phyloP scores from a whole-genome alignment of 2,888 invertebrate species.

The Camponotus fellah region DNA sequence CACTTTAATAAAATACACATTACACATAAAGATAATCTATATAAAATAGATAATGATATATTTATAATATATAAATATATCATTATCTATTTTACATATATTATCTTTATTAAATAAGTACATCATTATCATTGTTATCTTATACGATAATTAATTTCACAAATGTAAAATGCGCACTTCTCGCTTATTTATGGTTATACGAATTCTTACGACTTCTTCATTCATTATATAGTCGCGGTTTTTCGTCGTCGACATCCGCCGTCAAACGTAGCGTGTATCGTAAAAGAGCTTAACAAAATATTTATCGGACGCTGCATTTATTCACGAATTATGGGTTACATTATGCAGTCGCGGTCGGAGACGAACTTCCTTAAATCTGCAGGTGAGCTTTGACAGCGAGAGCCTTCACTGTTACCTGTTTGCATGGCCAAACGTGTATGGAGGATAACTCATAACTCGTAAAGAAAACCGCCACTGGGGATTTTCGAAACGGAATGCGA shows the following conservation, averaged over 20 bases:
- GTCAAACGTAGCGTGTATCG: conserved; percentile 20
- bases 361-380: conserved; percentile 53
- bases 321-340: conserved; percentile 34
- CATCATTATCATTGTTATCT: neutral
- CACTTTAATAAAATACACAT: neutral
- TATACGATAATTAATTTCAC: neutral
- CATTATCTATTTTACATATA: neutral
- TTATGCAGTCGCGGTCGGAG: conserved; percentile 41
- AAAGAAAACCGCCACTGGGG: conserved; percentile 52
- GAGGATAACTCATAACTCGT: conserved; percentile 68
- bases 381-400: conserved; percentile 33
- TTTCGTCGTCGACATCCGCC: neutral
- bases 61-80: neutral
- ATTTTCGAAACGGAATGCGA: conserved; percentile 65
- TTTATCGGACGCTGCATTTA: conserved; percentile 42
- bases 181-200: neutral
- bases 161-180: neutral
- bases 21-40: neutral
- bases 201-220: conserved; percentile 10
- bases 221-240: conserved; percentile 20
- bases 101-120: neutral
- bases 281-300: conserved; percentile 33
- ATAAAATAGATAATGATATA: neutral
- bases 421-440: conserved; percentile 44
- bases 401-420: conserved; percentile 6